Base-by-base conservation (phyloP, 35 echinoderm and acorn worm species). In the Apostichopus japonicus region DNA sequence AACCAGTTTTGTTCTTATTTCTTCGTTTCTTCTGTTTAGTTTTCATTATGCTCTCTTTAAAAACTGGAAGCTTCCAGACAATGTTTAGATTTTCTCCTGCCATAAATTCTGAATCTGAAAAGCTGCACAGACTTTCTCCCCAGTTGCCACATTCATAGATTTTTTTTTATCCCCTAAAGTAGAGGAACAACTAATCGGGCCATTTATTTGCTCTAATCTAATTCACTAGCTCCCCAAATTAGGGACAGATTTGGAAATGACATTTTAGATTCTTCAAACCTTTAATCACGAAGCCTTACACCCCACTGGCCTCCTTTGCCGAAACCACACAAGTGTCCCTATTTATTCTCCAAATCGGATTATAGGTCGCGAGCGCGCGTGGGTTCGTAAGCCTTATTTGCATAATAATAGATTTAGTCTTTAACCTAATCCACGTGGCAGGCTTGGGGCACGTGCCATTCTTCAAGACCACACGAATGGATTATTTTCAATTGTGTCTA, bases 301-400 rank as follows among this genome's bases (percentile, higher is more conserved):
- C 24, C 86, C 86, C 59, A 89, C 71, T 65, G 86, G 86, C 23
- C 86, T 89, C 51, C 86, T 72, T 73, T 72, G 21, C 5, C 61
- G 25, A 89, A 89, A 89, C 62, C 86, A 72, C 62, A 25, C 21
- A 89, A 72, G 61, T 67, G 59, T 72, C 59, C 51, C 23, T 73
- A 89, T 89, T 89, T 89, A 89, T 67, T 72, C 86, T 15, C 86
- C 61, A 89, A 89, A 89, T 89, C 86, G 56, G 86, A 89, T 89
- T 89, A 89, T 59, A 89, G 71, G 16, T 75, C 63, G 56, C 6
- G 24, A 57, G 56, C 56, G 86, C 86, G 83, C 52, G 86, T 67
- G 86, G 22, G 86, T 89, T 72, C 61, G 86, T 53, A 73, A 89
- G 86, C 67, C 86, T 89, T 54, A 89, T 89, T 89, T 89, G 62